Base-by-base conservation (phyloP, 2,113 vertebrate species). In the Callipepla squamata region DNA sequence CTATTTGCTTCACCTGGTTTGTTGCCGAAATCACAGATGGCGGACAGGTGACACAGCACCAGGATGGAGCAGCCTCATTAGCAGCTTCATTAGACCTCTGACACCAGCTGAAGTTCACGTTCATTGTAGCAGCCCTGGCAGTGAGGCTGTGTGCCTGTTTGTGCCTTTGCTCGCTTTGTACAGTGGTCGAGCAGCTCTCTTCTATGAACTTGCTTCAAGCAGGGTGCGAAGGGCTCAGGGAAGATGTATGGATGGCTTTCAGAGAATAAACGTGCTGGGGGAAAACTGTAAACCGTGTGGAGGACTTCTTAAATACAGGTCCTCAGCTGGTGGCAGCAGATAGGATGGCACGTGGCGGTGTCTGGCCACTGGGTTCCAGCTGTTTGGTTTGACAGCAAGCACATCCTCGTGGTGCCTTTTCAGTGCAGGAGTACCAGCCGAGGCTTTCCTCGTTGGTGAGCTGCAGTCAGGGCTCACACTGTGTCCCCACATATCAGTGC, bases 71-170 rank as follows among this genome's bases (percentile, higher is more conserved):
- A 36, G 23, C 0, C 45, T 42, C 28, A 5, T 62, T 5, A 30
- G 1, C 23, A 19, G 36, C 51, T n/a, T 18, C 36, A 2, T 6
- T 5, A 25, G 11, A 15, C 20, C 50, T 23, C 6, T 45, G 80
- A 3, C 81, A 32, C 1, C 28, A 4, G 1, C 4, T 20, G 72
- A 18, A 42, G 21, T 28, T 28, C 3, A 0, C 2, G 1, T 4
- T 13, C 53, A 9, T 21, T 0, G 9, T 8, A 17, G 32, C 45
- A 25, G 8, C 34, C 30, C 50, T 30, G 26, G 6, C 9, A 22
- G 1, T 1, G 5, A 9, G 1, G 4, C 5, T 15, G 13, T 9
- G 18, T 15, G 13, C 32, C 22, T 42, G 18, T 13, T 3, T 28
- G 6, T 7, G 18, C 13, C 68, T 12, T 4, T 47, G 30, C 36